Evolutionary conservation across 1,140 invertebrate genomes (phyloP).

Genomic region (Platorchestia sp.): DNA sequence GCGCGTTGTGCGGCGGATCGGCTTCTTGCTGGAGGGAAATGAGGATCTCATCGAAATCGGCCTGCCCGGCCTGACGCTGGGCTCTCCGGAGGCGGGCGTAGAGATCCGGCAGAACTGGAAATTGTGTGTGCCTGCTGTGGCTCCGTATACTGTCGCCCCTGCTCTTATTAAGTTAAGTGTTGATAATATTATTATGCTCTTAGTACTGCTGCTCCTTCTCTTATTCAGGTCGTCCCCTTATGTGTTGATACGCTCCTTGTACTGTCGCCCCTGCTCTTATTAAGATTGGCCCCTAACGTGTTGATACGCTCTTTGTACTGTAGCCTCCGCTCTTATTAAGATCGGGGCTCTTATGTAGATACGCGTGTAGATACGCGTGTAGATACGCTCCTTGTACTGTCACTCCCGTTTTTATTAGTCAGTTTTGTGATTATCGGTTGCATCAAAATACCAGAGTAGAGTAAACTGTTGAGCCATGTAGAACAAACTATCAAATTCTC

Average conservation of each 20-base stretch:
- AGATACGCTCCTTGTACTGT: no score
- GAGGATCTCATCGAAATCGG: conserved; percentile 31
- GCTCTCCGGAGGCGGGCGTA: background rate
- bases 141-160: background rate
- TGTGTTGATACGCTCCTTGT: no score
- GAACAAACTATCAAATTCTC: no score
- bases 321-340: background rate
- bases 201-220: no score
- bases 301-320: background rate
- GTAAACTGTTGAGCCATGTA: no score
- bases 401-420: no score
- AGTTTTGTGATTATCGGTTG: no score
- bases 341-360: no score
- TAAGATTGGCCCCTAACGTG: background rate
- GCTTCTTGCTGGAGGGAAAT: background rate
- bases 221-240: background rate
- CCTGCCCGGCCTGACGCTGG: background rate
- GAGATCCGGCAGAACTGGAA: conserved; percentile 8
- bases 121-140: conserved; percentile 8
- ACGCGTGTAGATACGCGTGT: no score
- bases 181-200: no score
- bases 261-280: no score
- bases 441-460: no score
- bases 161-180: background rate
- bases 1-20: background rate